Evolutionary conservation across 2,113 vertebrate genomes (phyloP), one percentile per base, ranked within the genome.

Genomic region (Abramis brama): DNA sequence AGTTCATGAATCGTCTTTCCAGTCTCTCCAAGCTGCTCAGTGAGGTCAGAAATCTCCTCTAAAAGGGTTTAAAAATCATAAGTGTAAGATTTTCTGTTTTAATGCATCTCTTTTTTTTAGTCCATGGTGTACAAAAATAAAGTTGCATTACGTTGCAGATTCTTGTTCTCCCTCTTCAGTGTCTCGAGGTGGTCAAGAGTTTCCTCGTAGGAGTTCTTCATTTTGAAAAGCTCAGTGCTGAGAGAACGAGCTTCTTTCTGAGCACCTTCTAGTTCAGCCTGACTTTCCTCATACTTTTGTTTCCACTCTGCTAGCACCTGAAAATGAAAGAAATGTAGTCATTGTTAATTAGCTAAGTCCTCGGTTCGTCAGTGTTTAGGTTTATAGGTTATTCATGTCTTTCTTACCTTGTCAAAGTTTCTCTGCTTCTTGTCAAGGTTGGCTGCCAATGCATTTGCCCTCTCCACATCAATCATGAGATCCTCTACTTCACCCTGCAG

Each of bases 251-350:
- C 92, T 73, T 95, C 93, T 75, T 94, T 95, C 88, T 95, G 92
- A 60, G 93, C 76, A 1, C 88, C 88, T 77, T 95, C 94, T 62
- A 95, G 45, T 75, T 95, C 94, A 74, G 93, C 91, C 81, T 96
- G 96, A 74, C 90, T 89, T 52, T 96, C 95, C 0, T 96, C 94
- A 84, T 94, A 94, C 85, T 96, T 97, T 89, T 97, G 96, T 1
- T 95, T 96, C 96, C 96, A 96, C 39, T 96, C 96, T 5, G 94
- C 91, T 36, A 96, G 91, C 86, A 96, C 90, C 95, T 97, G 10
- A 59, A 19, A 6, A 12, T 81, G 15, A 30, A 25, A 17, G 2
- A 47, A 59, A 47, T 43, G 3, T 9, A 62, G 21, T 66, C 5
- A 71, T 47, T 19, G 19, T 36, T 36, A 77, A 60, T 43, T 62